phyloP scores from a whole-genome alignment of 2,888 invertebrate genomes.

The Drosophila aldrichi region DNA sequence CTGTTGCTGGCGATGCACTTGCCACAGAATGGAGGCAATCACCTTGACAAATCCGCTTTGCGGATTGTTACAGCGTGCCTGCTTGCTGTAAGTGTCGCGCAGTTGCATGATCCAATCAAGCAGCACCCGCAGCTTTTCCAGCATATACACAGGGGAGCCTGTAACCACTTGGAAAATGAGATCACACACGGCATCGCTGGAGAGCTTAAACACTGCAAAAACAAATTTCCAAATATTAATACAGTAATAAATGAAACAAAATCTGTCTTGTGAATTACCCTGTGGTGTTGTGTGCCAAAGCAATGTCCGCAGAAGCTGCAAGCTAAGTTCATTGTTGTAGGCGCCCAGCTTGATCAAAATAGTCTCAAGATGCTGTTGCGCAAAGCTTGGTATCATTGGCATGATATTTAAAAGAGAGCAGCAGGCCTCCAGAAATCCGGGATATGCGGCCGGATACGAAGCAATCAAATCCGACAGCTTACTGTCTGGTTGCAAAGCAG shows the following conservation, averaged over 20 bases:
- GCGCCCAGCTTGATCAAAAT: conserved; percentile 90
- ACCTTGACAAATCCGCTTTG: conserved; percentile 89
- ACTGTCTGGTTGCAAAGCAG: conserved; percentile 81
- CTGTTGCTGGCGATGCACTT: conserved; percentile 88
- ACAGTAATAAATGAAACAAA: not conserved
- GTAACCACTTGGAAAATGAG: conserved; percentile 92
- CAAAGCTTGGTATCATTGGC: conserved; percentile 86
- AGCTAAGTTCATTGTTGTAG: conserved; percentile 88
- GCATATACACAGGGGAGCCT: conserved; percentile 83
- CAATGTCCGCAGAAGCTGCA: conserved; percentile 87
- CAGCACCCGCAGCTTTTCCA: conserved; percentile 88
- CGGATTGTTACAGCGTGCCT: conserved; percentile 83
- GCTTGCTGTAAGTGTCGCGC: conserved; percentile 81
- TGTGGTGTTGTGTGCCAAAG: conserved; percentile 87
- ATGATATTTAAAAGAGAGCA: conserved; percentile 91
- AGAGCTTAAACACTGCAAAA: conserved; percentile 83
- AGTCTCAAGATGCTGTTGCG: conserved; percentile 88
- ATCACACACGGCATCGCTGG: conserved; percentile 90
- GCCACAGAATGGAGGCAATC: conserved; percentile 93
- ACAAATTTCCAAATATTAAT: not conserved
- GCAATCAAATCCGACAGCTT: conserved; percentile 86
- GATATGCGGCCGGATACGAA: conserved; percentile 88
- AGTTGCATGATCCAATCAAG: conserved; percentile 89
- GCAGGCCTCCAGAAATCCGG: conserved; percentile 89
- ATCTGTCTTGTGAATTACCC: conserved; percentile 68